Percentiles rank a stretch among this genome's conserved stretches.
phyloP scores from a whole-genome alignment of 2,797 vertebrate genomes.

The Poecilia picta region DNA sequence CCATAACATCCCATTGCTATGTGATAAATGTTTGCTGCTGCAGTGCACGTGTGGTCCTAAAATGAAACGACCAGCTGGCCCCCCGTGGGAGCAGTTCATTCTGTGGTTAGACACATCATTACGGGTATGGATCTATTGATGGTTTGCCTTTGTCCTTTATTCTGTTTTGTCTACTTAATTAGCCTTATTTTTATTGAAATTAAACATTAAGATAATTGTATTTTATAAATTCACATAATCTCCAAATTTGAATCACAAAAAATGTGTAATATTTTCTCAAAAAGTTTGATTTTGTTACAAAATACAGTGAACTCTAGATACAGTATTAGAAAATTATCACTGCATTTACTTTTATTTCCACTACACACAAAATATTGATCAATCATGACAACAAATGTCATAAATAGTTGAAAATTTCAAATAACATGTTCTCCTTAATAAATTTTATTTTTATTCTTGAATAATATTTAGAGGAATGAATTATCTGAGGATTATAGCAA shows the following conservation, averaged over 20 bases:
- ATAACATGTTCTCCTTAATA: no score
- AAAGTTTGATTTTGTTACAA: not conserved
- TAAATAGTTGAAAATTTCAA: not conserved
- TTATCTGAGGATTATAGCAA: not conserved
- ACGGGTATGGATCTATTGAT: slow-evolving; percentile 67
- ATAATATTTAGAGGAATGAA: not conserved
- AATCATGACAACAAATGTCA: not conserved
- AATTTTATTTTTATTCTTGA: no score
- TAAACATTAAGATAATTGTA: not conserved
- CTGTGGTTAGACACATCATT: slow-evolving; percentile 69
- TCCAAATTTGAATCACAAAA: no score
- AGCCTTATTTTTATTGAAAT: slow-evolving; percentile 17
- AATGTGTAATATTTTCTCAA: not conserved
- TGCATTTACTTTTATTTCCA: not conserved
- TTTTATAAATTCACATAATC: not conserved
- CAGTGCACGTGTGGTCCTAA: slow-evolving; percentile 64
- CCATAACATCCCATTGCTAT: slow-evolving; percentile 52
- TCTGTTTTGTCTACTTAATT: slow-evolving; percentile 40
- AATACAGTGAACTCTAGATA: not conserved
- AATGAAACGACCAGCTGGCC: slow-evolving; percentile 52
- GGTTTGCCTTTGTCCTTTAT: slow-evolving; percentile 32
- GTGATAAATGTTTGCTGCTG: slow-evolving; percentile 69
- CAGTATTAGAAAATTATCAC: not conserved
- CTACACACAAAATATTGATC: not conserved
- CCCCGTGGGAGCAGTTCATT: slow-evolving; percentile 38